Conservation (phyloP, 2,113 vertebrate genomes). For the Ammodytes dubius region DNA sequence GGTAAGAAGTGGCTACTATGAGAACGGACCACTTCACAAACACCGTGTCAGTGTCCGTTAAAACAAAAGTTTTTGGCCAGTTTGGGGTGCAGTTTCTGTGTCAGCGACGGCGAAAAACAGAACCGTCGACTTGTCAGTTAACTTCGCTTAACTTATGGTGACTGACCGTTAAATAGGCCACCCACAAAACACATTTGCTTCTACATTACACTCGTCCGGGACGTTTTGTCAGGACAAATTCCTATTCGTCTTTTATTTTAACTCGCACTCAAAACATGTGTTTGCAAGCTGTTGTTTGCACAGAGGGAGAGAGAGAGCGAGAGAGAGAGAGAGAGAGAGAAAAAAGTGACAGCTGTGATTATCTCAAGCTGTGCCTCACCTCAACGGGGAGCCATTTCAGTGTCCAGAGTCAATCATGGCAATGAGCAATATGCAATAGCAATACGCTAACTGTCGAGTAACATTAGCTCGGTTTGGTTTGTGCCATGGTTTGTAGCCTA, state of each 20-base stretch:
- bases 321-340: no score
- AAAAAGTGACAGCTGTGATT: conserved; percentile 61
- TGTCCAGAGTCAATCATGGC: conserved; percentile 15
- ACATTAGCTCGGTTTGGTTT: not conserved
- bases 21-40: rapidly evolving
- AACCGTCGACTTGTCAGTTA: conserved; percentile 7
- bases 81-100: not conserved
- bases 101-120: conserved; percentile 13
- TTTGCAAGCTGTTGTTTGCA: not conserved
- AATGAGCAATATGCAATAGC: not conserved
- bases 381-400: conserved; percentile 49
- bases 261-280: not conserved
- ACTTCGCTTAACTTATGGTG: conserved; percentile 24
- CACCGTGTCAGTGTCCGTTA: not conserved
- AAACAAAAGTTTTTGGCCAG: conserved; percentile 46
- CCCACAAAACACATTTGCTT: not conserved
- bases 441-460: not conserved
- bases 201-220: not conserved
- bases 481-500: not conserved
- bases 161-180: not conserved
- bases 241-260: no score
- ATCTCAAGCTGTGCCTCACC: conserved; percentile 42
- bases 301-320: not conserved
- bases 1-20: conserved; percentile 78
- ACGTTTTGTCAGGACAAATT: not conserved